Percentiles rank a stretch among this genome's conserved stretches.
phyloP scores from a whole-genome alignment of 1,140 invertebrate species.

The Drosophila ohnishii region DNA sequence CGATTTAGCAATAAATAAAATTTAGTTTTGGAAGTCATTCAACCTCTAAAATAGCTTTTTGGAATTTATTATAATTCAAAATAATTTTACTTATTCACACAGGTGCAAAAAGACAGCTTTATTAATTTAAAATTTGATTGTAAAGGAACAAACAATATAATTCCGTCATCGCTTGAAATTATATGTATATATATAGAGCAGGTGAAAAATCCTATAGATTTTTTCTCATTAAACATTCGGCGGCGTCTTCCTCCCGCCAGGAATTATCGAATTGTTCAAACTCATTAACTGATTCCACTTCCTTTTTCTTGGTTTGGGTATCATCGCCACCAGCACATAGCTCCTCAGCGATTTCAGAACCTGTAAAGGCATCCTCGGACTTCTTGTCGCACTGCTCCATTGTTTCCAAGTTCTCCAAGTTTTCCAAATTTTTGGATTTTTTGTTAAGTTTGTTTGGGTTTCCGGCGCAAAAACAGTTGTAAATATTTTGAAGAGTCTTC shows the following conservation, averaged over 20 bases:
- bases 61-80: not conserved
- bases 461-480: not conserved
- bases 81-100: not conserved
- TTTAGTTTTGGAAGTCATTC: not conserved
- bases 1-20: not conserved
- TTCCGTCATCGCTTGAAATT: not conserved
- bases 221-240: not conserved
- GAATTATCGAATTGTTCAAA: not conserved
- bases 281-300: not conserved
- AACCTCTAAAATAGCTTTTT: not conserved
- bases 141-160: not conserved
- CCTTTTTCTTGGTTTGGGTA: not conserved
- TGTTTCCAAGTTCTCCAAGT: not conserved
- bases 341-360: not conserved
- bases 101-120: conserved; percentile 4
- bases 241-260: not conserved
- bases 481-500: not conserved
- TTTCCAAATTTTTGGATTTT: not conserved
- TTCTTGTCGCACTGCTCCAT: not conserved
- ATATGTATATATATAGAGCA: not conserved
- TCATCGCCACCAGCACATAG: not conserved
- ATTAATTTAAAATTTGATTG: conserved; percentile 15
- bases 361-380: too few species aligned
- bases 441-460: not conserved
- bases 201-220: not conserved